Conservation (phyloP, 2,888 invertebrate species). For the Lomographa bimaculata region DNA sequence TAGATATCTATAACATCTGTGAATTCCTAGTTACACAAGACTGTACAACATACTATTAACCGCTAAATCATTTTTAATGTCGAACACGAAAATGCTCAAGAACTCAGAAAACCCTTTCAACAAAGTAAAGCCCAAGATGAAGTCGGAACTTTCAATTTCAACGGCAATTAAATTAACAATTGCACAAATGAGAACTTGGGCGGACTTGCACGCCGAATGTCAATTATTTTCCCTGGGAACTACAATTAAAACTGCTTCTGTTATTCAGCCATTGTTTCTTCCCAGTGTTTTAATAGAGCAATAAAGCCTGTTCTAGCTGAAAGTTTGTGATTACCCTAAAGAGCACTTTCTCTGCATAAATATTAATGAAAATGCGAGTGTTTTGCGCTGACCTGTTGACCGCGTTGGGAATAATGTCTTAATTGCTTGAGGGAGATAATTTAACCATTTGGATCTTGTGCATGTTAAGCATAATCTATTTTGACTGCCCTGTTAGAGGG, state of each 20-base stretch:
- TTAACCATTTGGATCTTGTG: no score
- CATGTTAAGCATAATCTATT: no score
- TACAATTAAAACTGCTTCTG: conserved; percentile 23
- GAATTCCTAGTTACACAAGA: no score
- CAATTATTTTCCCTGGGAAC: conserved; percentile 25
- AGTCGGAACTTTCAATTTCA: conserved; percentile 18
- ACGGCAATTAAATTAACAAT: conserved; percentile 13
- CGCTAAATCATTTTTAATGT: no score
- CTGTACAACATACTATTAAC: no score
- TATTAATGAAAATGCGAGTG: conserved; percentile 40
- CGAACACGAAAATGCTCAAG: no score
- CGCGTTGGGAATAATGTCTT: conserved; percentile 37
- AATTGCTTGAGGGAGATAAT: conserved; percentile 21
- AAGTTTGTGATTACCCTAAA: conserved; percentile 42
- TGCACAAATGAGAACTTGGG: conserved; percentile 11
- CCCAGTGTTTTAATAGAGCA: conserved; percentile 26
- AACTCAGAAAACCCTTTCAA: no score
- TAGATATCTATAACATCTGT: no score
- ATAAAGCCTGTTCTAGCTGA: conserved; percentile 30
- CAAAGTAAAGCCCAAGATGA: background rate
- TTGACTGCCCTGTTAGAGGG: no score
- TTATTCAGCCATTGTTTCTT: conserved; percentile 20
- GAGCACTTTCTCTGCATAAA: conserved; percentile 49
- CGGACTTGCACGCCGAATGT: conserved; percentile 11
- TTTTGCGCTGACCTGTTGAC: conserved; percentile 31